Base-by-base conservation (phyloP, 2,888 invertebrate genomes). In the Leucoptera coffeella region DNA sequence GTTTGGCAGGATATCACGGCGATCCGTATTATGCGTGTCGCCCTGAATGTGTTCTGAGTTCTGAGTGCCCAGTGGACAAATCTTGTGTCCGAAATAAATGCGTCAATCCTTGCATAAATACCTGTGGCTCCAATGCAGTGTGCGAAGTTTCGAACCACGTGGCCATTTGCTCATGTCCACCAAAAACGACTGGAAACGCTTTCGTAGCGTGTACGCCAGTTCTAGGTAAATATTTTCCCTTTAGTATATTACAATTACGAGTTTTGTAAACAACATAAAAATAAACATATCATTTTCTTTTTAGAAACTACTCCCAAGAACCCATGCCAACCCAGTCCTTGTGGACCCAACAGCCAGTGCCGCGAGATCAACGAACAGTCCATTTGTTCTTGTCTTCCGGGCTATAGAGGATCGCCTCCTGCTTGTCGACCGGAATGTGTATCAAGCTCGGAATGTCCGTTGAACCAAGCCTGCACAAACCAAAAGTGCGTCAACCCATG, bases 91-190 rank as follows among this genome's bases (percentile, higher is more conserved):
- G 74, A 42, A 79, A 78, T 40, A 80, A 77, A 45, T 85, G 85
- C 41, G 47, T 72, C n/a, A 75, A 85, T 55, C 82, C 84, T 20
- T 88, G 87, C 42, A 69, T 75, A 8, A 82, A 80, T 34, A 80
- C 80, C n/a, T 89, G 89, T 48, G 88, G 85, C 10, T 58, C 65
- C 33, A 78, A 79, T 42, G 85, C 88, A 2, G 47, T 78, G 29
- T 89, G 89, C 48, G 67, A 78, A 38, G 83, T 83, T 3, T 71
- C 81, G 19, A 83, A 82, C 43, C 88, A 89, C 43, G 77, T 83
- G 46, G 83, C 88, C 6, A 78, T 79, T 40, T 89, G 89, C 42
- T 75, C 75, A 22, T 89, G 88, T 48, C 78, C 80, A n/a, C 50
- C 59, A 14, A 79, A 75, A 41, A 81, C 75, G 47, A 62, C 75